Base-by-base conservation (phyloP, 2,797 vertebrate species). In the Euthynnus affinis region DNA sequence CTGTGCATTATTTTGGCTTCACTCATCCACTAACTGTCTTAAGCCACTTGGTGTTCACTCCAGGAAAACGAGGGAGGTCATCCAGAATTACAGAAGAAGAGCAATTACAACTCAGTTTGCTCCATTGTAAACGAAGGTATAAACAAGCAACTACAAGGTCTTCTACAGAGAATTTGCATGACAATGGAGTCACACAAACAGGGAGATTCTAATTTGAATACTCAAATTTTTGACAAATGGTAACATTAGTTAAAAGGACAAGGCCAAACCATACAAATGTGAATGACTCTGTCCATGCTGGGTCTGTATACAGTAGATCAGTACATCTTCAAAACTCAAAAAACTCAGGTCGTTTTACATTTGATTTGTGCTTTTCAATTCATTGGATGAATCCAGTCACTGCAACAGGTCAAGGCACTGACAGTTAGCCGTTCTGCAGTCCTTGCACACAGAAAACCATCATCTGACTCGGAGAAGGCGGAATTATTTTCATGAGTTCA, bases 1-100 rank as follows among this genome's bases (percentile, higher is more conserved):
- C 40, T 23, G 29, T 10, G 7, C 69, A 78, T 71, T 63, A 1
- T n/a, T 74, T 88, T 90, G 89, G 89, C 82, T 83, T 84, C 40
- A 69, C 74, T 71, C 9, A 6, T 71, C 63, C 22, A 44, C 9
- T 14, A 13, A 68, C 22, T 27, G 29, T 71, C 14, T 34, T 42
- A 55, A 82, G 60, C 56, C 10, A 18, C 46, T 40, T 29, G 23
- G 6, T 29, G 10, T 53, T 55, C 18, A n/a, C 40, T 13, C 13
- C n/a, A 71, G 1, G 10, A 71, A 66, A 77, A 76, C 10, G n/a
- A 20, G 13, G 27, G 37, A 37, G 1, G 37, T 37, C 37, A 37
- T 62, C 49, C 32, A 67, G 14, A 66, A n/a, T n/a, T n/a, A n/a
- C n/a, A n/a, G n/a, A n/a, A n/a, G n/a, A n/a, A n/a, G n/a, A 13